A percentile compares a stretch with the other conserved stretches of the same genome.
Conservation (phyloP, 2,797 vertebrate species). For the Gallinago nigripennis region DNA sequence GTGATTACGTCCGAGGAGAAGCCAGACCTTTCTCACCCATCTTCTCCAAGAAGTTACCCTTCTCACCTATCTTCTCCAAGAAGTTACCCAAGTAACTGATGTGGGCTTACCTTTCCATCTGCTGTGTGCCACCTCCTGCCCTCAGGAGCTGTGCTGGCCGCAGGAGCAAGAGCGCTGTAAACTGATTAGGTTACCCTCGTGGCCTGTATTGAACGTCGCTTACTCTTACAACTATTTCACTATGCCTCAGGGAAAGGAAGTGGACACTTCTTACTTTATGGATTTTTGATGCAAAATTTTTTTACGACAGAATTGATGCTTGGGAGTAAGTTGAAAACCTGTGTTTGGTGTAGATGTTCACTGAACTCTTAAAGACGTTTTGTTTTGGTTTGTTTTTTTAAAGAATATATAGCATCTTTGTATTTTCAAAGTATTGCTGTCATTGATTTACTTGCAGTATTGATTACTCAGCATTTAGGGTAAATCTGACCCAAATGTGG, state of each 20-base stretch:
- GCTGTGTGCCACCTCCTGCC: background rate
- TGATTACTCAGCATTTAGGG: background rate
- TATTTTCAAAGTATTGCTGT: background rate
- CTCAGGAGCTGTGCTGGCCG: background rate
- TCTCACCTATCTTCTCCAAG: background rate
- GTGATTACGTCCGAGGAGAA: background rate
- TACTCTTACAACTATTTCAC: background rate
- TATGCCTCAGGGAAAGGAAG: background rate
- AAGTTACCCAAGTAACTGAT: background rate
- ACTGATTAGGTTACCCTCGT: background rate
- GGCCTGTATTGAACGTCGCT: background rate
- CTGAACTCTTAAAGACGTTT: background rate
- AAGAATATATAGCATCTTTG: background rate
- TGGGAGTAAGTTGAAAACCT: background rate
- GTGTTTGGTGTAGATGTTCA: background rate
- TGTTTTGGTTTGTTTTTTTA: background rate
- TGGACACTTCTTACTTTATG: background rate
- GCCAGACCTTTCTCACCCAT: too few relatives aligned
- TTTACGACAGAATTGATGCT: background rate
- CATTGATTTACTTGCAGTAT: background rate
- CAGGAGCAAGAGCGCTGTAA: background rate
- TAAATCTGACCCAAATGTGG: background rate
- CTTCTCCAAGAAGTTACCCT: too few relatives aligned
- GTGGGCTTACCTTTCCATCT: background rate
- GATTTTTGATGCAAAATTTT: too few relatives aligned